Evolutionary conservation across 2,888 invertebrate species (phyloP).

Genomic region (Sesia bembeciformis): DNA sequence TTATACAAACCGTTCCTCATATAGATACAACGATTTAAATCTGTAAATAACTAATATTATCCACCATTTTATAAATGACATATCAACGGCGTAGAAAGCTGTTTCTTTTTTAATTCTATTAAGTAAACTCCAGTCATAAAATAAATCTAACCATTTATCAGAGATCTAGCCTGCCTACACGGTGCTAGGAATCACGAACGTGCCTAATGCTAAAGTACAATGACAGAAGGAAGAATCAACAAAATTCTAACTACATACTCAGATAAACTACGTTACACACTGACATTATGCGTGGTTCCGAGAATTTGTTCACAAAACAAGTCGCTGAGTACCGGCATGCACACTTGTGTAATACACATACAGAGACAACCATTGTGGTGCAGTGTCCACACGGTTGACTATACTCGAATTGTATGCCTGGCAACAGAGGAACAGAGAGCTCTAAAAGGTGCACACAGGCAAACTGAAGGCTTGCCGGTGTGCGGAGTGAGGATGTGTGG

Average conservation of each 20-base stretch:
- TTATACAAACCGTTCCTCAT: no score
- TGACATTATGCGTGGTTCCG: constrained; percentile 49
- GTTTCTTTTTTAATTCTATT: neutral
- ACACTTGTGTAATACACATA: constrained; percentile 8
- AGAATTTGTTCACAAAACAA: constrained; percentile 65
- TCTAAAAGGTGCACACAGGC: constrained; percentile 1
- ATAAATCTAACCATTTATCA: neutral
- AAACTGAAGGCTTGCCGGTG: constrained; percentile 12
- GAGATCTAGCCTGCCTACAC: neutral
- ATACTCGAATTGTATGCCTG: constrained; percentile 5
- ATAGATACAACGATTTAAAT: no score
- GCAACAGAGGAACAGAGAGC: constrained; percentile 6
- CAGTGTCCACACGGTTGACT: constrained; percentile 3
- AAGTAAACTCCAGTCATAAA: no score
- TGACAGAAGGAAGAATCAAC: constrained; percentile 27
- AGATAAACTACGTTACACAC: constrained; percentile 14
- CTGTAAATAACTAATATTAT: no score
- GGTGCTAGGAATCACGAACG: neutral
- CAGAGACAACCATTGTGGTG: constrained; percentile 1
- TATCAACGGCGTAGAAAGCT: no score
- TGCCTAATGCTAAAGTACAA: neutral
- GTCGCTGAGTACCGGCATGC: constrained; percentile 32
- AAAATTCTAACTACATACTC: constrained; percentile 32
- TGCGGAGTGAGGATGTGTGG: constrained; percentile 9
- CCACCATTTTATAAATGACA: no score